These are phyloP conservation scores for Choristoneura rosaceana DNA, from an alignment of 2,888 invertebrate species.

Conservation along the genomic window DNA sequence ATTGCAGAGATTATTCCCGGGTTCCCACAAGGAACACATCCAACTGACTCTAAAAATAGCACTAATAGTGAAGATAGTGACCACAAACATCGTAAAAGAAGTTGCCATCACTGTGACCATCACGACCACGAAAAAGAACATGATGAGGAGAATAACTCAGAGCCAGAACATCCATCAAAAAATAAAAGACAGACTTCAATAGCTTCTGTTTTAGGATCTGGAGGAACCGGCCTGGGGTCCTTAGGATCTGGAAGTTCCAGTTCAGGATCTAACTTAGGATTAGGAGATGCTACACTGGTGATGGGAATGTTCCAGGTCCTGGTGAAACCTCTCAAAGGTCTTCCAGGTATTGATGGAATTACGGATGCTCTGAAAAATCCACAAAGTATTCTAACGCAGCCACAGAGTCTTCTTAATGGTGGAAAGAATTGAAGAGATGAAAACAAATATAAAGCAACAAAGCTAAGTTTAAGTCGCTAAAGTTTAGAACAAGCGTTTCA, in stretches of 20 bases:
- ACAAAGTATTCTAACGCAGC: constrained; percentile 28
- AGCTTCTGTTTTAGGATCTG: constrained; percentile 13
- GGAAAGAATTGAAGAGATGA: constrained; percentile 18
- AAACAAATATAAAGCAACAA: background rate
- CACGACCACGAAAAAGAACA: background rate
- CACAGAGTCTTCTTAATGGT: constrained; percentile 23
- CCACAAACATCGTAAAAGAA: constrained; percentile 17
- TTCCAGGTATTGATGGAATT: constrained; percentile 33
- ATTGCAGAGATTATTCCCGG: background rate
- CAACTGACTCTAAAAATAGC: constrained; percentile 14
- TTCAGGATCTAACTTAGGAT: constrained; percentile 39
- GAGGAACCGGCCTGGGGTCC: constrained; percentile 16
- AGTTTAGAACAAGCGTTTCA: background rate
- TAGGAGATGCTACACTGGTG: constrained; percentile 51
- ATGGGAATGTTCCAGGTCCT: constrained; percentile 63
- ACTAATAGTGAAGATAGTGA: constrained; percentile 3
- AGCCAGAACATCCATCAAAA: constrained; percentile 6
- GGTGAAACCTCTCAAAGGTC: constrained; percentile 54
- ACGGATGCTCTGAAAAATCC: constrained; percentile 32
- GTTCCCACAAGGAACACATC: background rate
- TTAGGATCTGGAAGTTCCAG: constrained; percentile 28
- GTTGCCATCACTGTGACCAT: background rate
- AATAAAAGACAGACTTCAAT: constrained; percentile 26
- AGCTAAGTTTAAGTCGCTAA: too few relatives aligned
- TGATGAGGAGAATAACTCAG: background rate